These are phyloP conservation scores for Dolichopus griseipennis DNA, from an alignment of 2,888 invertebrate genomes.

Conservation along the genomic window DNA sequence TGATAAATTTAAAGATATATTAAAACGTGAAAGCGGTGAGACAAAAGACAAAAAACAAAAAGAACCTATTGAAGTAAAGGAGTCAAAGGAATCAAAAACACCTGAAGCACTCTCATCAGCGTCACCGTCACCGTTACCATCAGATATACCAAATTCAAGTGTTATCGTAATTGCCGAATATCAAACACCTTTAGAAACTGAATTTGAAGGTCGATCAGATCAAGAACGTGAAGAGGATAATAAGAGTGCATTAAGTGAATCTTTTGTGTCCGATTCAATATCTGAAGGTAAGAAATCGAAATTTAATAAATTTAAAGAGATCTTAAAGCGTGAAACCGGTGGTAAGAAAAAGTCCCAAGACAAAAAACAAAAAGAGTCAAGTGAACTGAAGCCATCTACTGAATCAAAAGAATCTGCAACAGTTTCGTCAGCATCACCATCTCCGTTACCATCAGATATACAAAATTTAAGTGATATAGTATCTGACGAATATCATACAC, in stretches of 20 bases:
- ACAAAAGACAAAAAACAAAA: neutral
- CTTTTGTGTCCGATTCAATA: conserved; percentile 35
- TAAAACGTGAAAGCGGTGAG: conserved; percentile 37
- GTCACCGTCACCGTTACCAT: neutral
- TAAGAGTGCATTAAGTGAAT: conserved; percentile 34
- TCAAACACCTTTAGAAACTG: conserved; percentile 32
- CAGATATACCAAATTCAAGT: neutral
- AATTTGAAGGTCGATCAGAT: conserved; percentile 4
- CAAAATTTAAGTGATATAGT: neutral
- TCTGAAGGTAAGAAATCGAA: conserved; percentile 34
- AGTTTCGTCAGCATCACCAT: neutral
- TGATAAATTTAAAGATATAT: conserved; percentile 45
- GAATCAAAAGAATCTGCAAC: neutral
- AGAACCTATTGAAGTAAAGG: neutral
- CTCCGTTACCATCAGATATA: neutral
- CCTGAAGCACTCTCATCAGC: neutral
- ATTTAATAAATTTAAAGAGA: conserved; percentile 42
- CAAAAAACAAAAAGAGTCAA: neutral
- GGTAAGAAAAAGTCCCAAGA: conserved; percentile 37
- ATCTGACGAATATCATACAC: conserved; percentile 27
- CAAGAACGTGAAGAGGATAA: conserved; percentile 29
- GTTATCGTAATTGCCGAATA: neutral
- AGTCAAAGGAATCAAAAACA: neutral
- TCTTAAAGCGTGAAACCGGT: conserved; percentile 46
- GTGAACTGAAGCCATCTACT: neutral